Evolutionary conservation across 2,888 invertebrate species (phyloP).

Genomic region (Cremastobaeus sp.): DNA sequence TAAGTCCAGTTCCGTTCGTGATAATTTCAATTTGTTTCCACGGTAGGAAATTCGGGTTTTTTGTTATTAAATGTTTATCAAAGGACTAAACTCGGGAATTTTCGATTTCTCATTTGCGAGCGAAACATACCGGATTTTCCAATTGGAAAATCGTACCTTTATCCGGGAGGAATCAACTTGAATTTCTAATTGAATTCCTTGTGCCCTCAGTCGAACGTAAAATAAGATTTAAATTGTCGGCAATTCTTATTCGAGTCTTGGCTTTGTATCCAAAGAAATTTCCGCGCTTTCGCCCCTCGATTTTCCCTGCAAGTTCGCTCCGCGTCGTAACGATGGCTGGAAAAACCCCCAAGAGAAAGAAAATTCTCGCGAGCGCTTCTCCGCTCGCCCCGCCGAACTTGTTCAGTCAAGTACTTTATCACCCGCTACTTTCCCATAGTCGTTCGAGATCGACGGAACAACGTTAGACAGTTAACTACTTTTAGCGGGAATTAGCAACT

Average conservation of each 20-base stretch:
- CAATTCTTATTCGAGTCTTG: conserved; percentile 18
- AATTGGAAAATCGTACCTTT: too few relatives aligned
- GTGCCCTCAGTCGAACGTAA: too few relatives aligned
- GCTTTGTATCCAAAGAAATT: conserved; percentile 33
- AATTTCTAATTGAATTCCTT: too few relatives aligned
- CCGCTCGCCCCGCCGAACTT: conserved; percentile 57
- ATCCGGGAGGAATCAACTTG: too few relatives aligned
- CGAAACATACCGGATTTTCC: too few relatives aligned
- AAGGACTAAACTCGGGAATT: too few relatives aligned
- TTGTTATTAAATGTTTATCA: too few relatives aligned
- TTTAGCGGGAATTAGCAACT: conserved; percentile 60
- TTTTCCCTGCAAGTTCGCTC: conserved; percentile 22
- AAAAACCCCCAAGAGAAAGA: conserved; percentile 53
- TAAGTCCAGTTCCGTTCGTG: too few relatives aligned
- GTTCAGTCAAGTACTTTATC: conserved; percentile 54
- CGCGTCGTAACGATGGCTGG: conserved; percentile 44
- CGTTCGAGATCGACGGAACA: conserved; percentile 46
- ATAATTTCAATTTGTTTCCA: too few relatives aligned
- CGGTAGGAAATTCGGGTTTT: too few relatives aligned
- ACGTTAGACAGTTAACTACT: conserved; percentile 56
- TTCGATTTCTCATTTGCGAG: too few relatives aligned
- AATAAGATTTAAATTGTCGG: conserved; percentile 33
- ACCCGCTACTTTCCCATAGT: conserved; percentile 60
- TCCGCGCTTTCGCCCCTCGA: conserved; percentile 9
- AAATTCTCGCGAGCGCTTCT: too few relatives aligned